Percentiles rank a stretch among this genome's conserved stretches.
phyloP scores from a whole-genome alignment of 2,797 vertebrate species.

The Melopsittacus undulatus region DNA sequence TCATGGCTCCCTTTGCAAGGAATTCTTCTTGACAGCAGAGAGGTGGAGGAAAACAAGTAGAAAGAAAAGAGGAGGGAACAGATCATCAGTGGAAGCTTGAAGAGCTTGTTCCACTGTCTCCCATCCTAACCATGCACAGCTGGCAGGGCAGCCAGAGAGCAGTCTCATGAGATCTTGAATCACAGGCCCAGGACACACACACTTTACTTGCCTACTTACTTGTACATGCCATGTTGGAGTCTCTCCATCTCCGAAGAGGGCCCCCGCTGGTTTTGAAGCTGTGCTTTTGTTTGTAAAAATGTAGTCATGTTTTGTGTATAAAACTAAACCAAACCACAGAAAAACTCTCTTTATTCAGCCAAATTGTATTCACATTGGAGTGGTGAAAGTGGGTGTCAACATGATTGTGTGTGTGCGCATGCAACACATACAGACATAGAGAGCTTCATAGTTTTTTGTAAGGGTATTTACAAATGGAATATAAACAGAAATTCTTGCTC shows the following conservation, averaged over 20 bases:
- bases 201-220: background rate
- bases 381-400: background rate
- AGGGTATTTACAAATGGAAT: background rate
- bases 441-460: background rate
- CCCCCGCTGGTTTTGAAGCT: conserved; percentile 7
- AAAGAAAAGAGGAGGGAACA: background rate
- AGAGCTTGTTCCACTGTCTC: background rate
- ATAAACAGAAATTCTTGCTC: background rate
- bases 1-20: background rate
- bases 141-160: background rate
- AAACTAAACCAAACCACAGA: conserved; percentile 25
- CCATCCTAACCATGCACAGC: background rate
- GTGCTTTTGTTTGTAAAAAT: conserved; percentile 53
- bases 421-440: rapidly evolving
- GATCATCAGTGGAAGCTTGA: background rate
- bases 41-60: background rate
- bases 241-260: conserved; percentile 27
- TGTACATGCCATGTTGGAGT: conserved; percentile 17
- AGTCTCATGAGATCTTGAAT: background rate
- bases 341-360: conserved; percentile 36
- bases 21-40: background rate
- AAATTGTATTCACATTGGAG: background rate
- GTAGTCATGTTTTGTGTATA: background rate
- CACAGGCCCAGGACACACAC: conserved; percentile 9
- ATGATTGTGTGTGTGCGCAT: background rate